Base-by-base conservation (phyloP, 2,113 vertebrate species). In the Strigops habroptila region DNA sequence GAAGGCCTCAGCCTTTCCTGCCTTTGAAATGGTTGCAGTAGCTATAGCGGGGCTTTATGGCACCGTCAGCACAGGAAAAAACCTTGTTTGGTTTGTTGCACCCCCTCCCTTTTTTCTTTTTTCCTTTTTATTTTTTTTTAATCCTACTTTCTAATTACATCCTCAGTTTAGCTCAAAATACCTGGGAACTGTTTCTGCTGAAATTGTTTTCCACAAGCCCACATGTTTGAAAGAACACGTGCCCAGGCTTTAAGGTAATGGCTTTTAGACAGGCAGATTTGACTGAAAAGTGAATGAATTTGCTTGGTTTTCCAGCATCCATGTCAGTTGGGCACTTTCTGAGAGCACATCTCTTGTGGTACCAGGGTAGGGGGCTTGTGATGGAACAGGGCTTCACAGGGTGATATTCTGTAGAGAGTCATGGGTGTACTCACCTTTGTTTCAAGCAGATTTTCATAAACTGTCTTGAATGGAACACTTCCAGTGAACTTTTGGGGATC, bases 1-100 rank as follows among this genome's bases (percentile, higher is more conserved):
- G 93, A 90, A 96, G 96, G 91, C 96, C 96, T 89, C 96, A 93
- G 97, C 95, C 89, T 97, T 97, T 97, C 97, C 96, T 97, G 96
- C 93, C 96, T 97, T 97, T 97, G 97, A 97, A 97, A 97, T 44
- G 69, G 91, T 57, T 86, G 92, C 94, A 93, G 86, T 82, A 70
- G 92, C 91, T 94, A 16, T 15, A 88, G 79, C 41, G 37, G 18
- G 82, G 69, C 86, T 97, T 94, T 92, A 93, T 73, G 87, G 87
- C 95, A 93, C 89, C 48, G 43, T 88, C 93, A 95, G 95, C 87
- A 96, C 92, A 95, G 95, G 95, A 95, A 95, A 78, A 93, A 94
- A 69, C 46, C 43, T 88, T 95, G 77, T 95, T 97, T 95, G 92
- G 73, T 6, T 95, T 95, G 84, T 90, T 93, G 27, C n/a, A 59